Evolutionary conservation across 1,140 invertebrate species (phyloP).

Genomic region (Oppia nitens): DNA sequence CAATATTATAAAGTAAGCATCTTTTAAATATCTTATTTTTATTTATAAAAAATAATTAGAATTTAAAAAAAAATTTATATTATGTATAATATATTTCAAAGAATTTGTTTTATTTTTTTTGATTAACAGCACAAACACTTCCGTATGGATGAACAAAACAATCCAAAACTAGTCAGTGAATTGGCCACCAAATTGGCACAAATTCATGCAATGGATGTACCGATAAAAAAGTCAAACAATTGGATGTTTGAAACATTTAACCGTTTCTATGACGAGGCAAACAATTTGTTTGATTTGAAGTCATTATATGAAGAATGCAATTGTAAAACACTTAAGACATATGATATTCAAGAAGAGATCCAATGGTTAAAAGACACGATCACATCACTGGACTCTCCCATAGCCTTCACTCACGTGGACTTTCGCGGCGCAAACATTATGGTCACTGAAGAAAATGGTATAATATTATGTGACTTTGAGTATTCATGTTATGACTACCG

Average conservation of each 20-base stretch:
- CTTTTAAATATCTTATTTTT: neutral
- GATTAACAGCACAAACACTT: slow-evolving; percentile 9
- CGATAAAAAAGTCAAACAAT: neutral
- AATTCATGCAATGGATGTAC: neutral
- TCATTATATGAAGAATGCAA: neutral
- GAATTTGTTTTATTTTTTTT: neutral
- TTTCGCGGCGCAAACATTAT: slow-evolving; percentile 3
- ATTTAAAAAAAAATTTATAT: neutral
- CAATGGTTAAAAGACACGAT: neutral
- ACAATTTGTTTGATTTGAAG: neutral
- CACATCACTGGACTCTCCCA: neutral
- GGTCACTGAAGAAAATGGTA: neutral
- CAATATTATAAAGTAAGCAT: neutral
- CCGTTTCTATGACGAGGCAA: neutral
- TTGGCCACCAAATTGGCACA: neutral
- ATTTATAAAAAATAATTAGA: neutral
- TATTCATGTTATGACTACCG: slow-evolving; percentile 1
- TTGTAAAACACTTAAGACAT: neutral
- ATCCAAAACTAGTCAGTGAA: neutral
- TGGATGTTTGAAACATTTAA: slow-evolving; percentile 1
- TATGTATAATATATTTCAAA: neutral
- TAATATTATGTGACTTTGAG: neutral
- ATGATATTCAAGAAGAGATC: neutral
- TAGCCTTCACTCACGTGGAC: neutral
- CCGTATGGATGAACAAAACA: neutral